Base-by-base conservation (phyloP, 2,113 vertebrate species). In the Protomyctophum bolini region DNA sequence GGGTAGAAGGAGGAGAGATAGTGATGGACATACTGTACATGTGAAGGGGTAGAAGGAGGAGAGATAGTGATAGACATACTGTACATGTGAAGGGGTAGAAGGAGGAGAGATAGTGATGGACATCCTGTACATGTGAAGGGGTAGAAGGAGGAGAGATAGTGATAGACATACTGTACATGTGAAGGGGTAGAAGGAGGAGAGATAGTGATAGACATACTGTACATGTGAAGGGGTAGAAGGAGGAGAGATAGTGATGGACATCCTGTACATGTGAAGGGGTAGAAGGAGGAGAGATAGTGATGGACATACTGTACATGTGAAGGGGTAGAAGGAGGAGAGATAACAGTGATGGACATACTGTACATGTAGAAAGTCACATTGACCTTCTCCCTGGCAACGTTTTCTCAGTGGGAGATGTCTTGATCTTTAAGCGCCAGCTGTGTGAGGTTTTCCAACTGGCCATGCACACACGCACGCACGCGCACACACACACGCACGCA, bases 361-460 rank as follows among this genome's bases (percentile, higher is more conserved):
- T n/a, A n/a, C n/a, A n/a, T 7, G 49, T 47, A 66, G 71, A 60
- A 73, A 66, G 63, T 60, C 70, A 66, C 71, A 54, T 45, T 66
- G 63, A 66, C 46, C 63, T 0, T 54, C 63, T 63, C 46, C 29
- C n/a, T 62, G 21, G 21, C 50, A 54, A 50, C 58, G 52, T 33
- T 21, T 6, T 12, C 59, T 63, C 69, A n/a, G 59, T 10, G 14
- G 70, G 63, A 46, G 56, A 63, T 47, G 56, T 54, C 63, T 15
- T 50, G 48, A 60, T 60, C n/a, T 57, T 41, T 45, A 28, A 60
- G 48, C 29, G n/a, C 14, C 47, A 60, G 55, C 50, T 21, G 64
- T 56, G 15, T 49, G n/a, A 52, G 4, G 14, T 4, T 56, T 65
- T 65, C 46, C 62, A 51, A 11, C 46, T 50, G 33, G 56, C 33